Base-by-base conservation (phyloP, 2,797 vertebrate genomes). In the Myotis daubentonii region DNA sequence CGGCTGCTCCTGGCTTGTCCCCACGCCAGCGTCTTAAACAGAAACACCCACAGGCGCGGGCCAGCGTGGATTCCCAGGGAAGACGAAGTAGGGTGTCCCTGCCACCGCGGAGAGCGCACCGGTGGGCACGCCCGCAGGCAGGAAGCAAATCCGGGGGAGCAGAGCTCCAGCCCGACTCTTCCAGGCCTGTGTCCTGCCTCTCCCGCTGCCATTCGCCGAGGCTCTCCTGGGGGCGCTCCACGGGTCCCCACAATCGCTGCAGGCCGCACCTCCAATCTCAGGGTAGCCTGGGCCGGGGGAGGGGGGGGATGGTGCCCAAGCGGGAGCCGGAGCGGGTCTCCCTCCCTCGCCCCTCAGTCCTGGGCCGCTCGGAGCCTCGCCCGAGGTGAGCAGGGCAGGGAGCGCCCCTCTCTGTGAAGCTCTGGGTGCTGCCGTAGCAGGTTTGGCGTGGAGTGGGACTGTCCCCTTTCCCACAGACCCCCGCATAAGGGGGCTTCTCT, bases 21-120 rank as follows among this genome's bases (percentile, higher is more conserved):
- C 89, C 82, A 76, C 51, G 55, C 66, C 17, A 95, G 74, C 62
- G 62, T 75, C 87, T 89, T 94, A 87, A 93, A 95, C 83, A 87
- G 82, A 96, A 89, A 87, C 71, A 55, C 60, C 79, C 76, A 19
- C 80, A 93, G 76, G 55, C 68, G 53, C 51, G 41, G 30, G 19
- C 44, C 62, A 44, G 6, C 79, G n/a, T 55, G 53, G 38, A 94
- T 90, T 51, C 38, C 19, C 62, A 44, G 60, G 93, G 85, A 92
- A 88, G 53, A 41, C 38, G 70, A 70, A 70, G 4, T 16, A 65
- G 41, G 79, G 15, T 87, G 74, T 94, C 87, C 87, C 70, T 74
- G 30, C 47, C 19, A 1, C 15, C 8, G 28, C 15, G 15, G 25
- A 82, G 72, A 44, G 72, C 6, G 13, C 76, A 12, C 6, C 0